Base-by-base conservation (phyloP, 2,888 invertebrate species). In the Conops quadrifasciatus region DNA sequence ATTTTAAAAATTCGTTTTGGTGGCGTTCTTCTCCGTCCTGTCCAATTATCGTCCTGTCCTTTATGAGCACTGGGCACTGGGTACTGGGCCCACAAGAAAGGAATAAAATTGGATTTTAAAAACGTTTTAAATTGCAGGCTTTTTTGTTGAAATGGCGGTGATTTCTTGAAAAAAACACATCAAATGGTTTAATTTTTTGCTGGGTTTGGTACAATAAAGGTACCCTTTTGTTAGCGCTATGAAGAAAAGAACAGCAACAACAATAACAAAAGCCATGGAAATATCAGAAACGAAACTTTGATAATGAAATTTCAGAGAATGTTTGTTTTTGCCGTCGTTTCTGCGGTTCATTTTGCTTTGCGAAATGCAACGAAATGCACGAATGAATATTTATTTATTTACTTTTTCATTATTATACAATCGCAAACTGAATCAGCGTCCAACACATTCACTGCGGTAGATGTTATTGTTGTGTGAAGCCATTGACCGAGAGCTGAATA, bases 401-500 rank as follows among this genome's bases (percentile, higher is more conserved):
- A 24, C 36, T 53, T 66, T 66, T 56, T 67, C 45, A 67, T 67
- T 67, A 67, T 67, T 67, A 67, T 67, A 67, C 67, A 67, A 67
- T 67, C 58, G 47, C 47, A 58, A 67, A 67, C 67, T 67, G 67
- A 67, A 59, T 59, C 58, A 59, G 58, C 51, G 15, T n/a, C 67
- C 58, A n/a, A 21, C 13, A 19, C 16, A n/a, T 16, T 19, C 16
- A 26, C 43, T 58, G 58, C 43, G 19, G 56, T 67, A 58, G 67
- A 47, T 67, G 56, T 59, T 56, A 24, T 21, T 64, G 64, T 47
- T 67, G 56, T 24, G 26, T n/a, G 58, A 67, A 67, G 67, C 67
- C 67, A 67, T 67, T 67, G 67, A 67, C 67, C 67, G 67, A 67
- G 67, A 67, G 67, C 67, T 67, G 67, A 67, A 59, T 67, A 71